A percentile compares a stretch with the other conserved stretches of the same genome.
These are phyloP conservation scores for Sterna hirundo DNA, from an alignment of 2,113 vertebrate species.

Conservation along the genomic window DNA sequence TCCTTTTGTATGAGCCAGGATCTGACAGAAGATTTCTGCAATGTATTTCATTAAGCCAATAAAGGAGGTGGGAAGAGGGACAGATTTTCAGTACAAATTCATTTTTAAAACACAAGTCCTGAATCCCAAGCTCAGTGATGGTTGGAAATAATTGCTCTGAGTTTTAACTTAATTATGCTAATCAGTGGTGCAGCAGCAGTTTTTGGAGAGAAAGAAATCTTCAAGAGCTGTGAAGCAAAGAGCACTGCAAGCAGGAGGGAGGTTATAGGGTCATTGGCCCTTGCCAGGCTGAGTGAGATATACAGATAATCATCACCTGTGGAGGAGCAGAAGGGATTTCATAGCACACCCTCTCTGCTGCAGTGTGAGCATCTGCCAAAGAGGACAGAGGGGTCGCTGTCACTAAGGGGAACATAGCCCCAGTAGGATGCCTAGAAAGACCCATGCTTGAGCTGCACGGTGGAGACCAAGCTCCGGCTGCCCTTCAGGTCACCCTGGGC, in stretches of 20 bases:
- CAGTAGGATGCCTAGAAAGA: neutral
- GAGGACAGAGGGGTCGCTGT: neutral
- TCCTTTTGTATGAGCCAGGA: neutral
- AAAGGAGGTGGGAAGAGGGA: neutral
- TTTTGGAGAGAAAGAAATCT: neutral
- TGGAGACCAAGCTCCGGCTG: neutral
- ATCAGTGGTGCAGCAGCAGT: neutral
- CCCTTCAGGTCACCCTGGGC: neutral
- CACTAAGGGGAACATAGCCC: neutral
- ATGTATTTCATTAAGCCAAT: neutral
- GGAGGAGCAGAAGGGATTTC: neutral
- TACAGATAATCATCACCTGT: neutral
- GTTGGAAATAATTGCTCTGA: neutral
- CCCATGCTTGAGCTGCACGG: neutral
- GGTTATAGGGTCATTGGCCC: neutral
- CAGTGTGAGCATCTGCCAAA: neutral
- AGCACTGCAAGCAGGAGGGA: neutral
- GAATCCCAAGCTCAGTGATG: neutral
- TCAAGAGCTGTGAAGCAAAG: neutral
- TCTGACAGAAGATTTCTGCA: neutral
- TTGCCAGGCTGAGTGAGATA: neutral
- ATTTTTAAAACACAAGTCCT: neutral
- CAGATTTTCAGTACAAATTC: neutral
- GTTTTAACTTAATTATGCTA: neutral
- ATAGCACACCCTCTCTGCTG: accelerated